Evolutionary conservation across 2,113 vertebrate species (phyloP).

Genomic region (Laterallus jamaicensis): DNA sequence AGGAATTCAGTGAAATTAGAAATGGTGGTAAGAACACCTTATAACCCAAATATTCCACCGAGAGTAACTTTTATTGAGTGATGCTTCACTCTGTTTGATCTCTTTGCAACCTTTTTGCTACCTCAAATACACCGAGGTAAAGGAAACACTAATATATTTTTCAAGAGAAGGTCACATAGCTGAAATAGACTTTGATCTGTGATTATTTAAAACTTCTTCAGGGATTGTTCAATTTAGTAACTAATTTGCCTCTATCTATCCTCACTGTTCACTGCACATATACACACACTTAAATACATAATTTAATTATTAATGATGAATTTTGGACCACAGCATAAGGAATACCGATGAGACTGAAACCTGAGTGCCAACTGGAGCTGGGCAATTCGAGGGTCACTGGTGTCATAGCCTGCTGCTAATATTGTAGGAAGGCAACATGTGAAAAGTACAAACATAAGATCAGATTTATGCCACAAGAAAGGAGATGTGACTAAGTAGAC

Average conservation of each 20-base stretch:
- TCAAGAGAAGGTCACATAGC: conserved; percentile 36
- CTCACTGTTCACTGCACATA: background rate
- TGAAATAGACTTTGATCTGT: conserved; percentile 49
- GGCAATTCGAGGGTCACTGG: conserved; percentile 23
- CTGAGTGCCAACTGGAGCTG: conserved; percentile 23
- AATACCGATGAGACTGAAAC: conserved; percentile 28
- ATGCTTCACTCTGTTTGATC: conserved; percentile 49
- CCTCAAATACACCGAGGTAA: conserved; percentile 18
- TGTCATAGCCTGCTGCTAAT: conserved; percentile 43
- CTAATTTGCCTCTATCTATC: background rate
- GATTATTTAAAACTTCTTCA: conserved; percentile 52
- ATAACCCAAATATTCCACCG: conserved; percentile 15
- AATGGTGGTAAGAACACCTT: background rate
- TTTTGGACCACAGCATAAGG: background rate
- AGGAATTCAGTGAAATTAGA: conserved; percentile 32
- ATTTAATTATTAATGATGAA: conserved; percentile 35
- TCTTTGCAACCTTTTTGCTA: conserved; percentile 3
- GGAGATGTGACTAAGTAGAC: background rate
- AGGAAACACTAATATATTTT: background rate
- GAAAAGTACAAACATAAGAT: conserved; percentile 23
- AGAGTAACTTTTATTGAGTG: conserved; percentile 27
- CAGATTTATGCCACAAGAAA: background rate
- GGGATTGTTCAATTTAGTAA: conserved; percentile 25
- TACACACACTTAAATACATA: background rate
- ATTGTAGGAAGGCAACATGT: conserved; percentile 34